These are phyloP conservation scores for Prolemur simus DNA, from an alignment of 2,113 vertebrate genomes.

Conservation along the genomic window DNA sequence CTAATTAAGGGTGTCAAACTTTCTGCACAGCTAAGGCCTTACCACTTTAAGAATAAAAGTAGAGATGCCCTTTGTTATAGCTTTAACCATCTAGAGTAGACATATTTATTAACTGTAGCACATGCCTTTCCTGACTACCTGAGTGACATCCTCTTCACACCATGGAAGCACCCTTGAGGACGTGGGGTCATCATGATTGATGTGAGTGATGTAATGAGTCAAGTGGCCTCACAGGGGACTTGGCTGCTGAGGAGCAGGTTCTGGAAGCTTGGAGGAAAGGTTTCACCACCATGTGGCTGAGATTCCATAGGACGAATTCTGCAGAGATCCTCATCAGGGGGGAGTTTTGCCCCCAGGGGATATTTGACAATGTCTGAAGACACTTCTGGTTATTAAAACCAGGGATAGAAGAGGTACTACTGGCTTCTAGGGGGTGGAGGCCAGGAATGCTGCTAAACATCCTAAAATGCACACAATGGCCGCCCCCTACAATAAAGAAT, in stretches of 20 bases:
- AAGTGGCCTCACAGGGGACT: neutral
- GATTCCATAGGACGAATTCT: neutral
- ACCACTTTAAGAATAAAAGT: neutral
- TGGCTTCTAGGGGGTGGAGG: neutral
- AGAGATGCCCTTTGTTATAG: too few species aligned
- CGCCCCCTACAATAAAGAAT: neutral
- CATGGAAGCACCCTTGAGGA: neutral
- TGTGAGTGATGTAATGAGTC: too few species aligned
- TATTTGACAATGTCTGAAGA: neutral
- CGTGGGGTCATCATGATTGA: too few species aligned
- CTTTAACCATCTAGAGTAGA: neutral
- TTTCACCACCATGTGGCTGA: too few species aligned
- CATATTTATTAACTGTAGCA: neutral
- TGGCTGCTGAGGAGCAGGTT: neutral
- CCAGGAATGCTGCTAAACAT: neutral
- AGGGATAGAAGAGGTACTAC: neutral
- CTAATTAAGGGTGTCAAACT: neutral
- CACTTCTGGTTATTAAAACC: neutral
- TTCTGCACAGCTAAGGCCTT: neutral
- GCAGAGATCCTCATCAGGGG: neutral
- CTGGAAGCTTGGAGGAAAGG: neutral
- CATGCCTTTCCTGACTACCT: neutral
- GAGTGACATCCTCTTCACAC: neutral
- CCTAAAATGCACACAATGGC: neutral
- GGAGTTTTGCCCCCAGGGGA: neutral